Percentiles rank a stretch among this genome's conserved stretches.
Conservation (phyloP, 1,140 invertebrate genomes). For the Euglossa dilemma region DNA sequence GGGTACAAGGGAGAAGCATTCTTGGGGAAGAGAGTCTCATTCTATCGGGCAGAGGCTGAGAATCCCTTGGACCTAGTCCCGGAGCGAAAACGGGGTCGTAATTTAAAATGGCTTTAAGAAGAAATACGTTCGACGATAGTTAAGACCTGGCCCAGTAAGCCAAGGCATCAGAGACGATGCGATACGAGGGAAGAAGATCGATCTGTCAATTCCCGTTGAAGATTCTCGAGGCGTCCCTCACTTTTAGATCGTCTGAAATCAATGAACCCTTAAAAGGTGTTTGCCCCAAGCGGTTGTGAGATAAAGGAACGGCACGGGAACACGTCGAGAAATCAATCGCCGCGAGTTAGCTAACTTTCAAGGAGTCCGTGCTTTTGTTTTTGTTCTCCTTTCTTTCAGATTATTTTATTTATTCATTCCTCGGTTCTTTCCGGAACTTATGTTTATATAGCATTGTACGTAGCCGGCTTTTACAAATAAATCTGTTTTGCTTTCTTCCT, state of each 20-base stretch:
- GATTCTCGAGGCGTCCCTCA: not conserved
- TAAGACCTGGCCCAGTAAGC: conserved; percentile 24
- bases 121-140: conserved; percentile 39
- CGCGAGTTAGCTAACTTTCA: not conserved
- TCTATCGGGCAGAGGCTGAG: conserved; percentile 24
- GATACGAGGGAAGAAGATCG: not conserved
- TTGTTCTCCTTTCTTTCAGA: no score
- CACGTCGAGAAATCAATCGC: not conserved
- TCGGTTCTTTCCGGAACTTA: no score
- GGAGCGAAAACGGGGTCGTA: conserved; percentile 26
- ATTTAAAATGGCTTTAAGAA: conserved; percentile 48
- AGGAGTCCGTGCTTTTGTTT: not conserved
- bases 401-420: no score
- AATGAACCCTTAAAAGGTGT: conserved; percentile 22
- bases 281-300: not conserved
- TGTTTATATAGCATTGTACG: no score
- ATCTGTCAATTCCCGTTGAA: conserved; percentile 27
- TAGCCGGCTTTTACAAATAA: no score
- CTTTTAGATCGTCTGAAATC: conserved; percentile 16
- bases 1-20: conserved; percentile 37
- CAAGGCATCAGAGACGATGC: conserved; percentile 9
- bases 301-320: not conserved
- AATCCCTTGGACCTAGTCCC: not conserved
- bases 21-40: conserved; percentile 32
- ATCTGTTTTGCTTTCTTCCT: not conserved